Evolutionary conservation across 1,140 invertebrate genomes (phyloP), one percentile per base, ranked within the genome.

Genomic region (Asobara japonica): DNA sequence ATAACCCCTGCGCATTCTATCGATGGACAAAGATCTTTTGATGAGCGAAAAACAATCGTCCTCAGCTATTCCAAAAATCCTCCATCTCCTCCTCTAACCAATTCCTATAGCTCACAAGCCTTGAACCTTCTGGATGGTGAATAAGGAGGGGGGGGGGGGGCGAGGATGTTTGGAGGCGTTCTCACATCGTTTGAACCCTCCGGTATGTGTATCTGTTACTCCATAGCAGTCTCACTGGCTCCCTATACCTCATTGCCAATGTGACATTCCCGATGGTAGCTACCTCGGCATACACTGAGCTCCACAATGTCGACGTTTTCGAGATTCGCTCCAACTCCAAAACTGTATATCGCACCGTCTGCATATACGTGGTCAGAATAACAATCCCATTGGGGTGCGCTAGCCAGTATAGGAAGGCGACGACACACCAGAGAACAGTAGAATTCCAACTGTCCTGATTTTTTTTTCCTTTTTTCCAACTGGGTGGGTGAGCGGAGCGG

Each of bases 301-400:
- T 56, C 51, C 51, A 56, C 51, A 56, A 27, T 56, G 51, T 56
- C 51, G 51, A 56, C 51, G 51, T 56, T 56, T 56, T 56, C 22
- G 51, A 56, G 51, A 56, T 56, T 56, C 51, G 51, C 22, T n/a
- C 51, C 13, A 56, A 56, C 51, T 56, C 51, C 51, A 27, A 56
- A 56, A 56, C 51, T 56, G 51, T 56, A 56, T 56, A 56, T 56
- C 51, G 51, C 51, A 56, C 51, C 22, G 51, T 56, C 51, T 56
- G 51, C 51, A 56, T 56, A 27, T 56, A 56, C 51, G 51, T 56
- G 51, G 51, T 56, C 51, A 56, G 51, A 56, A 56, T 56, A 56
- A 56, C 51, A 56, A 56, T 56, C 51, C 51, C 51, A 56, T 13
- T 56, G 51, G 51, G 51, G n/a, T 16, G 41, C 13, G 18, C 51